Conservation (phyloP, 1,140 invertebrate genomes). For the Bombus confusus region DNA sequence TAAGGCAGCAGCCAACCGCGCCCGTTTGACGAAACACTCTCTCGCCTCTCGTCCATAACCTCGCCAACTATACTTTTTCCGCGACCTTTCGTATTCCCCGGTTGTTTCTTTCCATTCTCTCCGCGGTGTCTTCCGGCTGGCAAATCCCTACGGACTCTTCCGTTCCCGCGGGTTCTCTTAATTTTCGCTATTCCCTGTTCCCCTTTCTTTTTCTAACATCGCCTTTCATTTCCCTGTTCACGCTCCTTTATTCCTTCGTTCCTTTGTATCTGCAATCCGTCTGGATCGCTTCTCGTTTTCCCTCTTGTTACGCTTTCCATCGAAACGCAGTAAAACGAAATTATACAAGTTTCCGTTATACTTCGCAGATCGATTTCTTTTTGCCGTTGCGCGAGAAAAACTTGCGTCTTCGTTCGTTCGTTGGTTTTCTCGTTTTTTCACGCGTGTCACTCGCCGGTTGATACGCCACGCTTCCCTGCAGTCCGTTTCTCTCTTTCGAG, state of each 20-base stretch:
- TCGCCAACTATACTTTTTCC: neutral
- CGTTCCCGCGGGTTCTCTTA: neutral
- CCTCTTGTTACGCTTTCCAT: neutral
- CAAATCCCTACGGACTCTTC: too few species aligned
- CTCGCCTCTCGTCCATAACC: neutral
- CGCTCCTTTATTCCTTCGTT: neutral
- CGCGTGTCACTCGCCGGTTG: neutral
- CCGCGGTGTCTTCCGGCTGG: neutral
- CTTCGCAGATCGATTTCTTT: neutral
- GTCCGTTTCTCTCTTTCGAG: neutral
- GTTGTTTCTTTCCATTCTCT: slow-evolving; percentile 23
- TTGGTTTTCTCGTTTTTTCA: neutral
- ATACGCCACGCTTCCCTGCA: neutral
- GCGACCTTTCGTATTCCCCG: neutral
- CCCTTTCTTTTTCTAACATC: neutral
- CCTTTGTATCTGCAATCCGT: too few species aligned
- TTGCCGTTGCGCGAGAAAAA: neutral
- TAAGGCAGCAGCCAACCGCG: slow-evolving; percentile 60
- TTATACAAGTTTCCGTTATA: too few species aligned
- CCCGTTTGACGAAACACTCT: slow-evolving; percentile 63
- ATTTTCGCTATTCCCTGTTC: neutral
- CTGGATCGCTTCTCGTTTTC: neutral
- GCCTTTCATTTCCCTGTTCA: neutral
- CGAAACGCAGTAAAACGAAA: too few species aligned
- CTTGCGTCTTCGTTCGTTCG: neutral